Evolutionary conservation across 2,797 vertebrate species (phyloP).

Genomic region (Podargus strigoides): DNA sequence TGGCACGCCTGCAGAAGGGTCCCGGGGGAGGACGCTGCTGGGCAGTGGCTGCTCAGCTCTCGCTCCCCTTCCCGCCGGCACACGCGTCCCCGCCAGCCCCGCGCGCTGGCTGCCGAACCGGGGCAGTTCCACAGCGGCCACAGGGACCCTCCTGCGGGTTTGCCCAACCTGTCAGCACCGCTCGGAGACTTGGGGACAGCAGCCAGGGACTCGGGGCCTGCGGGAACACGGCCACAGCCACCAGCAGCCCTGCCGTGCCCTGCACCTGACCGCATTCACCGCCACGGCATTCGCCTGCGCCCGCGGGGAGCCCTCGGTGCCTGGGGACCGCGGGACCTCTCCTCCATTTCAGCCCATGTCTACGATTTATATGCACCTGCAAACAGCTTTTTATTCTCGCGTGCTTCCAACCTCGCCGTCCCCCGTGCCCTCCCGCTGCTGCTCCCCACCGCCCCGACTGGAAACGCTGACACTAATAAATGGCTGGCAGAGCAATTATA

Average conservation of each 20-base stretch:
- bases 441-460: conserved; percentile 6
- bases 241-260: fast-evolving
- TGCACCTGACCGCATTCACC: too few relatives aligned
- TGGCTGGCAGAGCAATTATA: conserved; percentile 56
- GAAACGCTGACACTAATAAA: conserved; percentile 45
- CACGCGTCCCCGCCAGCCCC: not conserved
- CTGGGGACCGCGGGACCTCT: not conserved
- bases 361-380: not conserved
- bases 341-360: not conserved
- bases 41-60: too few relatives aligned
- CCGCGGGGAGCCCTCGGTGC: not conserved
- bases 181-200: not conserved
- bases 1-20: not conserved
- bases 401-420: not conserved
- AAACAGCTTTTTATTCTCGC: conserved; percentile 16
- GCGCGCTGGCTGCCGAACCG: fast-evolving
- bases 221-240: fast-evolving
- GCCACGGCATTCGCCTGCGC: fast-evolving
- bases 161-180: not conserved
- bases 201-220: not conserved
- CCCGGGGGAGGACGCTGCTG: fast-evolving
- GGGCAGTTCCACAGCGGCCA: fast-evolving
- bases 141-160: not conserved
- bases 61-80: not conserved
- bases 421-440: not conserved